Evolutionary conservation across 2,797 vertebrate species (phyloP).

Genomic region (Heteromormyrus szaboi): DNA sequence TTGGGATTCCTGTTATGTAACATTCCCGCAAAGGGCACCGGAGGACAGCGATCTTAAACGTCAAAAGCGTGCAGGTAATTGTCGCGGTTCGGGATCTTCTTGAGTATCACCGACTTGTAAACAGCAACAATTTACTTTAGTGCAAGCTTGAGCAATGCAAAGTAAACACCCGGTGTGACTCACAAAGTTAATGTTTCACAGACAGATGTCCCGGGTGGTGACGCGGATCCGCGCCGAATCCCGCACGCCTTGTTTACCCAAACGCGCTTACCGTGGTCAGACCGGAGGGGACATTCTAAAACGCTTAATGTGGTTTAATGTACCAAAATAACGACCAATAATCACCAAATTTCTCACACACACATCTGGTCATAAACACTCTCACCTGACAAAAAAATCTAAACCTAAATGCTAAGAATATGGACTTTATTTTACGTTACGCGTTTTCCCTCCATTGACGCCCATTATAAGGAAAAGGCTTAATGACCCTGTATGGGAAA

Average conservation of each 20-base stretch:
- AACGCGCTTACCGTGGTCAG: background rate
- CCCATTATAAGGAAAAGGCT: too few relatives aligned
- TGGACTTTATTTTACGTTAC: too few relatives aligned
- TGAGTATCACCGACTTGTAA: background rate
- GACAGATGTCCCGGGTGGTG: background rate
- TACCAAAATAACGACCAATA: too few relatives aligned
- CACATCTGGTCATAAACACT: too few relatives aligned
- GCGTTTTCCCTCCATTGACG: too few relatives aligned
- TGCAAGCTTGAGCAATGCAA: background rate
- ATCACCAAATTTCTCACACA: too few relatives aligned
- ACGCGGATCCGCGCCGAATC: background rate
- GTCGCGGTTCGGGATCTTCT: background rate
- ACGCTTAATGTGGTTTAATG: too few relatives aligned
- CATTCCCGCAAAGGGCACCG: background rate
- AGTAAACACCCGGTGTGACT: conserved; percentile 11
- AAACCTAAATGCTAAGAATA: too few relatives aligned
- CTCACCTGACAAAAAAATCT: too few relatives aligned
- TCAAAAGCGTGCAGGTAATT: background rate
- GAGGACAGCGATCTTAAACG: background rate
- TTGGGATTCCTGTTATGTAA: background rate
- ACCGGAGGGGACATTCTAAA: background rate
- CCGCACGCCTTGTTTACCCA: background rate
- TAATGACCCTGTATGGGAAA: too few relatives aligned
- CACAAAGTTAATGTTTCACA: conserved; percentile 28
- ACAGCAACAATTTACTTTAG: background rate